These are phyloP conservation scores for Scaptomyza tumidula DNA, from an alignment of 2,888 invertebrate species.

Conservation along the genomic window DNA sequence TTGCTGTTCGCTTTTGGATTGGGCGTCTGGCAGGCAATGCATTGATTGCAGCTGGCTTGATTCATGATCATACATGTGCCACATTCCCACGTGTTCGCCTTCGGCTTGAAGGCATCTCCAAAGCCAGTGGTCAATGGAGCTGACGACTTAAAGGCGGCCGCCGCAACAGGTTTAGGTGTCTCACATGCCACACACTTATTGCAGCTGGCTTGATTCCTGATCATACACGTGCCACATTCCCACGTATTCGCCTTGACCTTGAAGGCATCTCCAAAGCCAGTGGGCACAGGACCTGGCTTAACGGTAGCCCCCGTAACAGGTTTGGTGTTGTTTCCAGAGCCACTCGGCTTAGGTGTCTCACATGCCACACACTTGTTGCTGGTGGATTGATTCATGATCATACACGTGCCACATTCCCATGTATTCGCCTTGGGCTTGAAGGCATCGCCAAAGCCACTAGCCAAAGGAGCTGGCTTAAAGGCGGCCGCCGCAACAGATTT, in stretches of 20 bases:
- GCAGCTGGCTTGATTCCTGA: slow-evolving; percentile 85
- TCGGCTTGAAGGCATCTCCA: slow-evolving; percentile 85
- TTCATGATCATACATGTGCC: slow-evolving; percentile 87
- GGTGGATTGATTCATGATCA: slow-evolving; percentile 86
- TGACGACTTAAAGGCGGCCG: no score
- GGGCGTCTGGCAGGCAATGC: slow-evolving; percentile 86
- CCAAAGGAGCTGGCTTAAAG: not conserved
- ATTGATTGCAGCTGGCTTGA: slow-evolving; percentile 84
- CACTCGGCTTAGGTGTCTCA: slow-evolving; percentile 84
- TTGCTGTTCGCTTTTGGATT: slow-evolving; percentile 77
- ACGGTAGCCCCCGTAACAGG: no score
- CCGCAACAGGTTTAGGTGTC: slow-evolving; percentile 81
- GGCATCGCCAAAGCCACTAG: slow-evolving; percentile 79
- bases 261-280: slow-evolving; percentile 84
- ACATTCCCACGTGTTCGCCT: slow-evolving; percentile 87
- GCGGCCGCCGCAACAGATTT: slow-evolving; percentile 32
- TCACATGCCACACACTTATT: slow-evolving; percentile 86
- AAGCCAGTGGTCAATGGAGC: slow-evolving; percentile 55
- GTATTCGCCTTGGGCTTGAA: slow-evolving; percentile 86
- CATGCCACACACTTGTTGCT: slow-evolving; percentile 86
- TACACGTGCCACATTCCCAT: slow-evolving; percentile 87
- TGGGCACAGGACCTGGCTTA: not conserved
- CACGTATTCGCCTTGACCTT: slow-evolving; percentile 86
- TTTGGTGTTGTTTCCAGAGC: no score
- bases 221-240: slow-evolving; percentile 87